Evolutionary conservation across 2,113 vertebrate genomes (phyloP).

Genomic region (Syrrhaptes paradoxus): DNA sequence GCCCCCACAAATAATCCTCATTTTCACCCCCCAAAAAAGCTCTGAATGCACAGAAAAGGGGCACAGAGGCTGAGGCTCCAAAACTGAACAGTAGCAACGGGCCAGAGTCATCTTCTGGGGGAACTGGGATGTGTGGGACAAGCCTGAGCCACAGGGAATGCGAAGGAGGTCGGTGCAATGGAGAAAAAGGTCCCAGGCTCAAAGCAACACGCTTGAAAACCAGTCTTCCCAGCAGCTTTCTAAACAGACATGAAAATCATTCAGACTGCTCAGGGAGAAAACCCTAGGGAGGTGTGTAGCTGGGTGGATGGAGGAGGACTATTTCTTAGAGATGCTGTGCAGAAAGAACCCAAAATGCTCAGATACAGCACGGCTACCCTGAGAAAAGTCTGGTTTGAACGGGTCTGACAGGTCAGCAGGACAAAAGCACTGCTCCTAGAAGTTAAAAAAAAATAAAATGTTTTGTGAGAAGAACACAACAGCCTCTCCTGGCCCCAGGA

Average conservation of each 20-base stretch:
- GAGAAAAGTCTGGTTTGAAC: not conserved
- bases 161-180: not conserved
- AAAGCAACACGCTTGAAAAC: not conserved
- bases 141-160: not conserved
- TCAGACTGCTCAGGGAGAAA: not conserved
- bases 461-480: not conserved
- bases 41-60: not conserved
- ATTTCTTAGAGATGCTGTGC: not conserved
- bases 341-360: not conserved
- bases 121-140: fast-evolving
- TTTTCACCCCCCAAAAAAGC: not conserved
- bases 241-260: not conserved
- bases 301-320: not conserved
- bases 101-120: not conserved
- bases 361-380: fast-evolving
- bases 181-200: not conserved
- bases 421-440: not conserved
- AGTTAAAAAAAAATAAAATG: not conserved
- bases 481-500: not conserved
- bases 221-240: not conserved
- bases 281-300: not conserved
- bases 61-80: not conserved
- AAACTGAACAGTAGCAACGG: not conserved
- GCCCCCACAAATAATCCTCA: not conserved
- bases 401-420: not conserved